Percentiles rank a stretch among this genome's conserved stretches.
phyloP scores from a whole-genome alignment of 1,140 invertebrate genomes.

The Pararge aegeria region DNA sequence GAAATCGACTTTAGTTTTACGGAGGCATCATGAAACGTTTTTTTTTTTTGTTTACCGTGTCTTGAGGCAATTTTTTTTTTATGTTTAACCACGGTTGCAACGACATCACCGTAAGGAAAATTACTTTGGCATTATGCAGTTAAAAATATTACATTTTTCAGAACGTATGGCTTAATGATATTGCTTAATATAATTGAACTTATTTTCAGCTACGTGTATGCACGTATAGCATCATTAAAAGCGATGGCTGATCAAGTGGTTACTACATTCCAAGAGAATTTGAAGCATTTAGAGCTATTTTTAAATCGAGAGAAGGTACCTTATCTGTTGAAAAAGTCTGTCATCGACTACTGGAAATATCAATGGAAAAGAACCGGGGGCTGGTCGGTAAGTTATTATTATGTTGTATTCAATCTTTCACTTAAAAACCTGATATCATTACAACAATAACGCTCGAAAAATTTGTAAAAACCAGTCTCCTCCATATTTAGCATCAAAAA shows the following conservation, averaged over 20 bases:
- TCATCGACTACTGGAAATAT: slow-evolving; percentile 72
- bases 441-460: slow-evolving; percentile 22
- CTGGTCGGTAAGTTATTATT: slow-evolving; percentile 57
- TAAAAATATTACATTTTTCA: no score
- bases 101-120: no score
- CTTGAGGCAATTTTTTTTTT: no score
- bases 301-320: slow-evolving; percentile 67
- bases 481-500: slow-evolving; percentile 60
- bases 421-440: slow-evolving; percentile 20
- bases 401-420: slow-evolving; percentile 10
- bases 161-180: no score
- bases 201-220: slow-evolving; percentile 67
- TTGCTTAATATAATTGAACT: no score
- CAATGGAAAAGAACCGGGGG: slow-evolving; percentile 75
- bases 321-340: slow-evolving; percentile 48
- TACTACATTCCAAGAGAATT: slow-evolving; percentile 68
- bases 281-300: slow-evolving; percentile 70
- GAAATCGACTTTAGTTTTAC: background rate
- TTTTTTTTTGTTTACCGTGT: background rate
- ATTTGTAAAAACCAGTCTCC: slow-evolving; percentile 23
- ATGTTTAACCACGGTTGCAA: no score
- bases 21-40: background rate
- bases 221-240: slow-evolving; percentile 69
- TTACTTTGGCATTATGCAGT: no score
- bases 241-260: slow-evolving; percentile 66